phyloP scores from a whole-genome alignment of 1,140 invertebrate genomes.

The Drosophila pandora region DNA sequence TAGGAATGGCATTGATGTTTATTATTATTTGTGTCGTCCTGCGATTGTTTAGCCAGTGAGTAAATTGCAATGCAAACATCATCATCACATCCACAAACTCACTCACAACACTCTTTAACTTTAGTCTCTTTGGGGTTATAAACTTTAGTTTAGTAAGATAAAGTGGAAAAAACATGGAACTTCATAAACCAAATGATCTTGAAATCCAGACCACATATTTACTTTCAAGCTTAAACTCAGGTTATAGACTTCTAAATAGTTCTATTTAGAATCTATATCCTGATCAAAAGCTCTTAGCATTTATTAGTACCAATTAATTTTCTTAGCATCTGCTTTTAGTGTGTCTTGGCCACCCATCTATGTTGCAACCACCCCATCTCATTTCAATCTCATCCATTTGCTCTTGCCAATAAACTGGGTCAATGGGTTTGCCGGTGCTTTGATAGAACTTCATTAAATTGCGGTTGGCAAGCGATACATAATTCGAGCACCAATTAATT shows the following conservation, averaged over 20 bases:
- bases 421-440: constrained; percentile 36
- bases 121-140: constrained; percentile 19
- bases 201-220: too few relatives aligned
- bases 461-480: constrained; percentile 46
- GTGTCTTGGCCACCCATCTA: background rate
- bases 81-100: constrained; percentile 26
- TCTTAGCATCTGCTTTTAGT: background rate
- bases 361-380: background rate
- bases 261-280: background rate
- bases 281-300: background rate
- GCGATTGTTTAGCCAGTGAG: constrained; percentile 95
- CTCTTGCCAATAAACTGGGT: constrained; percentile 29
- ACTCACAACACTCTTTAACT: background rate
- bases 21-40: constrained; percentile 96
- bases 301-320: background rate
- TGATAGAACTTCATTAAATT: constrained; percentile 27
- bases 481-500: constrained; percentile 73
- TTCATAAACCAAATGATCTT: too few relatives aligned
- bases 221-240: too few relatives aligned
- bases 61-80: constrained; percentile 83
- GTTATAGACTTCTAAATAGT: too few relatives aligned
- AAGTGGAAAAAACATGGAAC: too few relatives aligned
- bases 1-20: constrained; percentile 96
- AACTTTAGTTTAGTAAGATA: too few relatives aligned
- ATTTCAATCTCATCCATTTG: constrained; percentile 1